A percentile compares a stretch with the other conserved stretches of the same genome.
phyloP scores from a whole-genome alignment of 53 echinoderm and acorn worm genomes.

The Paelopatides confundens region DNA sequence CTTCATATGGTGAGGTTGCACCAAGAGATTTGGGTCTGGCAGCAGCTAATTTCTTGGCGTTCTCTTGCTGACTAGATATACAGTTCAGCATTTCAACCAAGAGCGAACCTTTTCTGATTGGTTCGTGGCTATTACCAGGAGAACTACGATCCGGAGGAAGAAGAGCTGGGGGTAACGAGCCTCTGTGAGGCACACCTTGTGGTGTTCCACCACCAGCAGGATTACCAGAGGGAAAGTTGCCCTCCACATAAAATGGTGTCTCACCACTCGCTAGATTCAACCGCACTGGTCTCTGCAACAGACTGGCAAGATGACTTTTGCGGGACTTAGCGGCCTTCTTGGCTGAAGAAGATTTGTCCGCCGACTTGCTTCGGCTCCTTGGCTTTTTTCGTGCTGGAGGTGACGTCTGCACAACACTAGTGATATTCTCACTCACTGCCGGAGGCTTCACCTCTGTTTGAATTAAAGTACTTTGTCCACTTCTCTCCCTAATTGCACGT shows the following conservation, averaged over 20 bases:
- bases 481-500: constrained; percentile 34
- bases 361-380: constrained; percentile 4
- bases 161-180: not conserved
- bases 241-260: constrained; percentile 16
- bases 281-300: constrained; percentile 30
- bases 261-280: constrained; percentile 18
- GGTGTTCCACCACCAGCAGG: not conserved
- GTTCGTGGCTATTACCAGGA: not conserved
- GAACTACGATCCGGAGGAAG: not conserved
- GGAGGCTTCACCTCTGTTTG: not conserved
- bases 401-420: not conserved
- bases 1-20: constrained; percentile 24
- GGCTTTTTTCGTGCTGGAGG: not conserved
- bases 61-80: constrained; percentile 11
- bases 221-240: not conserved
- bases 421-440: not conserved
- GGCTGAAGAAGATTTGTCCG: not conserved
- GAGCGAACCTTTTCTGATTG: constrained; percentile 6
- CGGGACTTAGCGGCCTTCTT: constrained; percentile 26
- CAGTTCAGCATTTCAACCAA: constrained; percentile 42
- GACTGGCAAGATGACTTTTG: constrained; percentile 37
- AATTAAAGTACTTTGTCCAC: not conserved
- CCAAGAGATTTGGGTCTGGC: not conserved
- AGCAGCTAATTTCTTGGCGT: not conserved
- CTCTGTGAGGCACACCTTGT: not conserved